Conservation (phyloP, 2,797 vertebrate genomes). For the Etheostoma nigrum region DNA sequence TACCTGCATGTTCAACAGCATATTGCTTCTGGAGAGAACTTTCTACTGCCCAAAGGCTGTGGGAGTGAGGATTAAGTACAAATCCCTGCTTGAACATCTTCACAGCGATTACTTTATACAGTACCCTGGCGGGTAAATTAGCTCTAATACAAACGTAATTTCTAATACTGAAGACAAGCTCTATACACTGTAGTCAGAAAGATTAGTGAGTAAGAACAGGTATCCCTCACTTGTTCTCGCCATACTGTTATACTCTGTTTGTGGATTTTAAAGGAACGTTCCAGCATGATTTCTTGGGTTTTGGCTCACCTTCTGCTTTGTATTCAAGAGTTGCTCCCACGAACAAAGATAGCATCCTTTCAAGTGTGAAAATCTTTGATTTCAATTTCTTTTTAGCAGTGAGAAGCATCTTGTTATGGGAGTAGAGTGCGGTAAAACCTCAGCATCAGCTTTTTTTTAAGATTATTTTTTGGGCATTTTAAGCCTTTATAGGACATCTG, state of each 20-base stretch:
- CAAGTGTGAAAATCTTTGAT: not conserved
- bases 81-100: conserved; percentile 57
- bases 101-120: conserved; percentile 41
- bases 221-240: not conserved
- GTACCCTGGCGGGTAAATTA: conserved; percentile 34
- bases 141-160: conserved; percentile 34
- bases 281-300: conserved; percentile 54
- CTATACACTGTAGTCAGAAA: conserved; percentile 33
- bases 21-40: conserved; percentile 47
- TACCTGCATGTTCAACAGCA: conserved; percentile 70
- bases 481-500: too few species aligned
- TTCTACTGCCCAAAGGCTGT: conserved; percentile 10
- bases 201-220: conserved; percentile 12
- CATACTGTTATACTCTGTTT: not conserved
- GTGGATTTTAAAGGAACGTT: conserved; percentile 42
- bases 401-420: not conserved
- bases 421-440: not conserved
- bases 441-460: too few species aligned
- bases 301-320: conserved; percentile 9
- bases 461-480: too few species aligned
- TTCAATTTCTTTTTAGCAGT: not conserved
- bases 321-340: not conserved
- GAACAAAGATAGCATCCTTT: not conserved
- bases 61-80: conserved; percentile 36
- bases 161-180: conserved; percentile 16